Conservation (phyloP, 2,888 invertebrate species). For the Caenorhabditis plicata region DNA sequence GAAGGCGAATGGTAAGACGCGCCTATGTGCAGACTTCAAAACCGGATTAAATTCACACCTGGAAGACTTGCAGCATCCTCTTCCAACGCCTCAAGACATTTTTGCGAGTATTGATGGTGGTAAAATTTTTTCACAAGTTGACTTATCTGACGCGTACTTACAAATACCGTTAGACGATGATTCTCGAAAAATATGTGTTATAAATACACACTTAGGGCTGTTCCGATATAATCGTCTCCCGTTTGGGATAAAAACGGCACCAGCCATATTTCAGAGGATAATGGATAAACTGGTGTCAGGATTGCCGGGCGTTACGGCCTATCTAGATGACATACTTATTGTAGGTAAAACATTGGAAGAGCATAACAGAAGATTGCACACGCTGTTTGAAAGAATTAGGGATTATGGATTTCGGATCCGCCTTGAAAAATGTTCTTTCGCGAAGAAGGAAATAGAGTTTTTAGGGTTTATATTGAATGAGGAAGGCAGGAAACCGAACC, state of each 20-base stretch:
- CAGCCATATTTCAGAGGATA: conserved; percentile 42
- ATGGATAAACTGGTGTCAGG: conserved; percentile 37
- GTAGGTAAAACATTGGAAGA: conserved; percentile 14
- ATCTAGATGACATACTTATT: conserved; percentile 45
- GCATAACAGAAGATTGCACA: conserved; percentile 17
- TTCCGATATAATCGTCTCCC: conserved; percentile 40
- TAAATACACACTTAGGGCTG: conserved; percentile 48
- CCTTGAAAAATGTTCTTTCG: conserved; percentile 41
- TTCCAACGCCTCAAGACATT: conserved; percentile 40
- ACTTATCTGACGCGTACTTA: conserved; percentile 47
- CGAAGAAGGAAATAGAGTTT: conserved; percentile 19
- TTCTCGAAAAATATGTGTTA: conserved; percentile 21
- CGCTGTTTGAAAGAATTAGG: conserved; percentile 22
- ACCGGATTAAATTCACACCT: conserved; percentile 43
- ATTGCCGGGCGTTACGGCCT: conserved; percentile 19
- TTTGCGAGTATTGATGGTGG: conserved; percentile 39
- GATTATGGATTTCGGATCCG: conserved; percentile 34
- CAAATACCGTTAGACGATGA: conserved; percentile 38
- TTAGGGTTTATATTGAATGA: conserved; percentile 36
- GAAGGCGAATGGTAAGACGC: conserved; percentile 39
- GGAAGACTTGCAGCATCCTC: conserved; percentile 32
- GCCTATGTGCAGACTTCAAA: conserved; percentile 48
- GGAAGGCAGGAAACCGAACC: conserved; percentile 24
- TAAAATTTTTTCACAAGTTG: conserved; percentile 34
- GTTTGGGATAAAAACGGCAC: conserved; percentile 46